Conservation (phyloP, 1,140 invertebrate genomes). For the Notospermus geniculatus region DNA sequence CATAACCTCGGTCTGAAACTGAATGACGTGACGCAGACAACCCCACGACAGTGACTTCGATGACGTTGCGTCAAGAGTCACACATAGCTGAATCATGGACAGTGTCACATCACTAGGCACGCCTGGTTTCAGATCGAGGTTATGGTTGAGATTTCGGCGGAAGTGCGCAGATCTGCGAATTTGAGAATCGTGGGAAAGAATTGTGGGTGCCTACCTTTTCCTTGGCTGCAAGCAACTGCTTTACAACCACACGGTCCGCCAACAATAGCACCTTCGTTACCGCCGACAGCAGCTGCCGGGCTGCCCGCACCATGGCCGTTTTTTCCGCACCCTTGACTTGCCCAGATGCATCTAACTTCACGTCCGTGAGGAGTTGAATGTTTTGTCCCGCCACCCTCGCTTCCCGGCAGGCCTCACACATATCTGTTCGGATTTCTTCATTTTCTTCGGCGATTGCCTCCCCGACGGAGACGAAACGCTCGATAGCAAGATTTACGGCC, state of each 20-base stretch:
- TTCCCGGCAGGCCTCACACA: slow-evolving; percentile 97
- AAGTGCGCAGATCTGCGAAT: too few relatives aligned
- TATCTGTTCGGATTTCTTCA: slow-evolving; percentile 91
- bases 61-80: too few relatives aligned
- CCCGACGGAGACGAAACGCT: slow-evolving; percentile 95
- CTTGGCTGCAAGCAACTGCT: slow-evolving; percentile 91
- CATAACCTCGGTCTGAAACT: too few relatives aligned
- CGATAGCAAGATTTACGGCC: slow-evolving; percentile 92
- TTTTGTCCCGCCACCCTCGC: slow-evolving; percentile 85
- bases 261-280: slow-evolving; percentile 95
- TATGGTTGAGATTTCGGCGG: too few relatives aligned
- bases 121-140: too few relatives aligned
- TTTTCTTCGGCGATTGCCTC: slow-evolving; percentile 98
- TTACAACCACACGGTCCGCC: slow-evolving; percentile 97
- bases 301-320: slow-evolving; percentile 76
- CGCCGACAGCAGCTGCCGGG: slow-evolving; percentile 86
- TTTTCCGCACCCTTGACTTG: slow-evolving; percentile 43
- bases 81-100: too few relatives aligned
- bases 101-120: too few relatives aligned
- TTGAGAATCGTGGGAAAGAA: too few relatives aligned
- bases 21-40: too few relatives aligned
- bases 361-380: slow-evolving; percentile 84
- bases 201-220: slow-evolving; percentile 73
- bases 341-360: slow-evolving; percentile 32
- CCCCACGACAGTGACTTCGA: too few relatives aligned